phyloP scores from a whole-genome alignment of 2,113 vertebrate species.

The Trogon surrucura region DNA sequence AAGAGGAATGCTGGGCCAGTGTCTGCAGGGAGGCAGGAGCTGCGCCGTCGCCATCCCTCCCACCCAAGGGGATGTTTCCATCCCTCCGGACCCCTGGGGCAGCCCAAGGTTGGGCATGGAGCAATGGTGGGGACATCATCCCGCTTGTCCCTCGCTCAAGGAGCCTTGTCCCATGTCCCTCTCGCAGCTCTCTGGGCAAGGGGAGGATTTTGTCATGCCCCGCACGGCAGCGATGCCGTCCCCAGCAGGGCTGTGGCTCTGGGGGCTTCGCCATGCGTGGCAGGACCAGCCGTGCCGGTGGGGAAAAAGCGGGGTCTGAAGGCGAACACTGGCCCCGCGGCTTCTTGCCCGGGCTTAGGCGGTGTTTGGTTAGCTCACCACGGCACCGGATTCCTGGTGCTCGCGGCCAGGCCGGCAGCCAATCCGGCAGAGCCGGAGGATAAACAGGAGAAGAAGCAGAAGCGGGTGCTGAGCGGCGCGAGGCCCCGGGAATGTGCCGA shows the following conservation, averaged over 20 bases:
- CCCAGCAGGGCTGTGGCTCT: not conserved
- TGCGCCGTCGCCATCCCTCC: not conserved
- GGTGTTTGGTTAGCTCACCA: slow-evolving; percentile 53
- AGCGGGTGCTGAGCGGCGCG: slow-evolving; percentile 19
- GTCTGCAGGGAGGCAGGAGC: not conserved
- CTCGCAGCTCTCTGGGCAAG: not conserved
- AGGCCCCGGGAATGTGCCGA: slow-evolving; percentile 68
- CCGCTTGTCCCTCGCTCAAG: accelerated
- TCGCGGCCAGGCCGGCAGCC: slow-evolving; percentile 40
- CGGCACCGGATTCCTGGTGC: not conserved
- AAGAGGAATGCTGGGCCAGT: slow-evolving; percentile 43
- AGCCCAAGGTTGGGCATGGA: not conserved
- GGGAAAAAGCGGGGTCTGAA: not conserved
- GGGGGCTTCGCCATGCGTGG: not conserved
- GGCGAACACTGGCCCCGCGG: not conserved
- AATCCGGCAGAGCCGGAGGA: slow-evolving; percentile 40
- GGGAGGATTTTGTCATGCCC: not conserved
- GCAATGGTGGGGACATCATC: accelerated
- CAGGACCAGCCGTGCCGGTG: not conserved
- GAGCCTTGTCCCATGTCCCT: not conserved
- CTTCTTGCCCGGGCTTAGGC: not conserved
- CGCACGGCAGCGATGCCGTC: accelerated
- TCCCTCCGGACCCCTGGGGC: not conserved
- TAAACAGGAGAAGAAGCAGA: slow-evolving; percentile 54
- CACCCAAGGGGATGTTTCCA: not conserved